Base-by-base conservation (phyloP, 2,797 vertebrate species). In the Poecilia gillii region DNA sequence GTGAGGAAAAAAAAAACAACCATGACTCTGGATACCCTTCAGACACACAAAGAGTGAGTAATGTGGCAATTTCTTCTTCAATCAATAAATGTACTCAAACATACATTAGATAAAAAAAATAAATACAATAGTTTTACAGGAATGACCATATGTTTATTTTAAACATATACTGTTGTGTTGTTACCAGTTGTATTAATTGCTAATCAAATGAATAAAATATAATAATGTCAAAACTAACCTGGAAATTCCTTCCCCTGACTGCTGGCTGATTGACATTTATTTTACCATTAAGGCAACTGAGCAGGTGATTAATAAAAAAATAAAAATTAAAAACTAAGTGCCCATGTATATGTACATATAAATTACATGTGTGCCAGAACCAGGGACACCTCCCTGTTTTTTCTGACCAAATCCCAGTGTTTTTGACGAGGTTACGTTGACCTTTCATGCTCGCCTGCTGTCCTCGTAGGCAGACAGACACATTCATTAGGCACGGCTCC, bases 401-500 rank as follows among this genome's bases (percentile, higher is more conserved):
- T 85, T 45, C 73, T 81, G 74, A 73, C 36, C 59, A 75, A 53
- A 41, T 45, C 74, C 62, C 53, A 6, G 23, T 25, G 23, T 11
- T 41, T 76, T 75, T 70, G 31, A 23, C 73, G 20, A 72, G 49
- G 74, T 72, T 28, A 9, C 33, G 49, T 74, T 89, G 78, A 87
- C 78, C 85, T 90, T 84, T 73, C 41, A 45, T 71, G 80, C 45
- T 28, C 59, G 55, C 49, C 62, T 20, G 39, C 16, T 74, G 74
- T 57, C 66, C 46, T 78, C 8, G 13, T 14, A n/a, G 80, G n/a
- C 77, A 75, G n/a, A 76, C 76, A 74, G 23, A 80, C 71, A 28
- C 57, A 66, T 79, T 82, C 77, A 88, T 81, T 78, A 78, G 55
- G 59, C 72, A 41, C 0, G 13, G 55, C 73, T 85, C 74, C 47